Evolutionary conservation across 2,113 vertebrate species (phyloP).

Genomic region (Pluvianellus socialis): DNA sequence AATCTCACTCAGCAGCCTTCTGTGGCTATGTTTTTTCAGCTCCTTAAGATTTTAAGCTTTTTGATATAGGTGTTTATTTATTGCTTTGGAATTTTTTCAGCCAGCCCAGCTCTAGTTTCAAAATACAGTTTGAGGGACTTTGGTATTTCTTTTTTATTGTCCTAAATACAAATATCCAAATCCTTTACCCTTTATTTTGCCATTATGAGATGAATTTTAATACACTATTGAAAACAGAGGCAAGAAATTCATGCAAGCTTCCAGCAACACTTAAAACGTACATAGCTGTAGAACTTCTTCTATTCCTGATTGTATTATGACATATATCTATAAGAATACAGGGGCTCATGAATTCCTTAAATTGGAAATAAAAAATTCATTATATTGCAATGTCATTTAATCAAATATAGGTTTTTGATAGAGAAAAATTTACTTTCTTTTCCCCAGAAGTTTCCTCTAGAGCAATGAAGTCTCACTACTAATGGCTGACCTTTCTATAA

Average conservation of each 20-base stretch:
- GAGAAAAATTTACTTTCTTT: background rate
- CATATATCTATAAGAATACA: background rate
- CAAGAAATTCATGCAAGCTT: background rate
- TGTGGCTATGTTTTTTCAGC: background rate
- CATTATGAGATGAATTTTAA: background rate
- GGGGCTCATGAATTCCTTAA: background rate
- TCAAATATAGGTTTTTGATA: background rate
- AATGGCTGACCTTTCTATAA: background rate
- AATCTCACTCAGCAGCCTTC: background rate
- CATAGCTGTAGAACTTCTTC: accelerated
- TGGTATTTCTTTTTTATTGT: background rate
- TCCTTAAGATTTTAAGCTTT: background rate
- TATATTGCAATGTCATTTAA: background rate
- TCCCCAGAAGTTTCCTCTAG: background rate
- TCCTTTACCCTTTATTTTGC: background rate
- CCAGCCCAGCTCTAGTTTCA: background rate
- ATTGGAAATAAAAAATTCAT: background rate
- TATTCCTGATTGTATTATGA: background rate
- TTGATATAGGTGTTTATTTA: background rate
- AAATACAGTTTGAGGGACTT: background rate
- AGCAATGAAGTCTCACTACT: background rate
- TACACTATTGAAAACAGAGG: background rate
- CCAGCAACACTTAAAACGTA: background rate
- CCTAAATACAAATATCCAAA: background rate
- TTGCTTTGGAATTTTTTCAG: background rate